Base-by-base conservation (phyloP, 2,888 invertebrate genomes). In the Patella pellucida region DNA sequence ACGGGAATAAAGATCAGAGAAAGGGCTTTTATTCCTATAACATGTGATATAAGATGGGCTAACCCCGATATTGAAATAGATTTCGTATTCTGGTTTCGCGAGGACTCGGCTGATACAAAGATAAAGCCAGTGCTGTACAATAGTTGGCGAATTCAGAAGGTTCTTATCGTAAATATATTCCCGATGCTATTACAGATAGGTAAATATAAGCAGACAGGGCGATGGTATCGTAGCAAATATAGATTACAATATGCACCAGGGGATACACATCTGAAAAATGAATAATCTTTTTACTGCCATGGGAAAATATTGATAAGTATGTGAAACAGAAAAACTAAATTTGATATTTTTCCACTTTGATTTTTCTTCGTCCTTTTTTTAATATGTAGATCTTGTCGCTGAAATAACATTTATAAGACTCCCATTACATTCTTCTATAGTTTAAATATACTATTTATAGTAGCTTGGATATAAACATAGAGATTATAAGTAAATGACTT, bases 191-290 rank as follows among this genome's bases (percentile, higher is more conserved):
- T 62, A 62, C 62, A 62, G 62, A 62, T 62, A 62, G 62, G 62
- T 23, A 62, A 62, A 62, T 62, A 62, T 62, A 62, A 62, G 62
- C 62, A 62, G 62, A 62, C 62, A 23, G 62, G 23, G 23, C 23
- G 62, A 62, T 62, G 62, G 19, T 62, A 62, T 62, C 62, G 19
- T 62, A 62, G 19, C 19, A 62, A 62, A 62, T 62, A 62, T 62
- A 62, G 62, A 62, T 62, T 62, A 62, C 62, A 62, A 62, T 23
- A 62, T 62, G 62, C 62, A 62, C 62, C 62, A 62, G 62, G 62
- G 62, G 62, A 62, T 62, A 62, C 62, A 23, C 62, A 62, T 62
- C 62, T 62, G 62, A 62, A 62, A 62, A 62, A 62, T 23, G 62
- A 62, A 62, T 62, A 62, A 62, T 62, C 62, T 62, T 62, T 62